Conservation (phyloP, 2,797 vertebrate species). For the Fundulus diaphanus region DNA sequence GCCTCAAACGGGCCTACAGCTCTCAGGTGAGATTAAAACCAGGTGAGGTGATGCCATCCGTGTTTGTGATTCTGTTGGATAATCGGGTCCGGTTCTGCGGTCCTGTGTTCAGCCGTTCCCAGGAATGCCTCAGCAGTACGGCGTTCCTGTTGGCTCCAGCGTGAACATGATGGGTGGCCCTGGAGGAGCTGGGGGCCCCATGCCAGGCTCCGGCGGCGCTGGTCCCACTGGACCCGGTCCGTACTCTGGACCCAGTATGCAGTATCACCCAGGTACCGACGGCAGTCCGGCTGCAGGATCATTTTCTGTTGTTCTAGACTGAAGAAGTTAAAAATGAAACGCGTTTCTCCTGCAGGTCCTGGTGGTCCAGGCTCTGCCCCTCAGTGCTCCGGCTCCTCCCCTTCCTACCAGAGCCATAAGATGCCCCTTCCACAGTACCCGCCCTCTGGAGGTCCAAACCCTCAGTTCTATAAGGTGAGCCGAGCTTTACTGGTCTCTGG, state of each 20-base stretch:
- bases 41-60: neutral
- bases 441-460: conserved; percentile 69
- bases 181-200: conserved; percentile 32
- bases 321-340: neutral
- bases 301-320: neutral
- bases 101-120: conserved; percentile 46
- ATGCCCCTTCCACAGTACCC: conserved; percentile 84
- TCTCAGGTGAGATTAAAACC: conserved; percentile 79
- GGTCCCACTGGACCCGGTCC: conserved; percentile 47
- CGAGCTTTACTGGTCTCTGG: too few species aligned
- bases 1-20: conserved; percentile 87
- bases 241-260: conserved; percentile 83
- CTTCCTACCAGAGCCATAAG: conserved; percentile 87
- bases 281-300: neutral
- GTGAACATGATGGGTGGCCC: conserved; percentile 60
- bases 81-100: too few species aligned
- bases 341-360: conserved; percentile 40
- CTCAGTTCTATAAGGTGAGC: conserved; percentile 85
- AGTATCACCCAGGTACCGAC: conserved; percentile 77
- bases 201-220: conserved; percentile 50
- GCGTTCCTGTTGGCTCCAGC: conserved; percentile 43
- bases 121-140: conserved; percentile 73
- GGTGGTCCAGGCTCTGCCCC: conserved; percentile 73
- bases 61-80: neutral
- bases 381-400: conserved; percentile 85